Evolutionary conservation across 2,888 invertebrate genomes (phyloP).

Genomic region (Agrochola macilenta): DNA sequence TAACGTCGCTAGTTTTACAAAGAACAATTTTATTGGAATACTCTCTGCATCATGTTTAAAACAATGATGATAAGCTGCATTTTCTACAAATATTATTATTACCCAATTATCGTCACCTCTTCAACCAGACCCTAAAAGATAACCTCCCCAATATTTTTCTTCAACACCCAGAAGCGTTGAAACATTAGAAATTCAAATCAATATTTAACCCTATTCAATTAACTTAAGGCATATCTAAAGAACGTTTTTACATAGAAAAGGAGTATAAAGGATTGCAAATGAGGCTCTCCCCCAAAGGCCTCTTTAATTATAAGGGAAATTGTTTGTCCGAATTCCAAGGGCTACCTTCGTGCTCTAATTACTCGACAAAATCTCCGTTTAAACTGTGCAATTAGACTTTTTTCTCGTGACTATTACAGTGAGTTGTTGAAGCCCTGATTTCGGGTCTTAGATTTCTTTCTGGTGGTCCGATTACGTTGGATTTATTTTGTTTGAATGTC

Average conservation of each 20-base stretch:
- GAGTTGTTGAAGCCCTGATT: slow-evolving; percentile 62
- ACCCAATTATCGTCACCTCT: slow-evolving; percentile 16
- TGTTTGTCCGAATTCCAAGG: slow-evolving; percentile 84
- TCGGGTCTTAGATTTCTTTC: slow-evolving; percentile 54
- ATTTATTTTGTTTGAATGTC: slow-evolving; percentile 19
- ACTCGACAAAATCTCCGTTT: slow-evolving; percentile 77
- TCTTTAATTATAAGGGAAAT: slow-evolving; percentile 87
- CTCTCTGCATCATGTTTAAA: no score
- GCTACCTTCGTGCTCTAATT: slow-evolving; percentile 79
- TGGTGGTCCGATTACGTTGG: slow-evolving; percentile 32
- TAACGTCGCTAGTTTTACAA: no score
- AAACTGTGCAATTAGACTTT: slow-evolving; percentile 76
- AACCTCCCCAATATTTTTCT: slow-evolving; percentile 45
- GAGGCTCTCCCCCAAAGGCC: slow-evolving; percentile 76
- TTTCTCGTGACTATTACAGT: slow-evolving; percentile 54
- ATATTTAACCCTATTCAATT: slow-evolving; percentile 71
- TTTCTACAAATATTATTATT: slow-evolving; percentile 7
- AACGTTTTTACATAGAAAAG: slow-evolving; percentile 79
- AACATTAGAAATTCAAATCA: slow-evolving; percentile 64
- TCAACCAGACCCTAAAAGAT: background rate
- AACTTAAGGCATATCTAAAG: slow-evolving; percentile 70
- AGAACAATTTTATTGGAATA: no score
- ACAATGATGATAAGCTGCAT: background rate
- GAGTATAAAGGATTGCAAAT: slow-evolving; percentile 88
- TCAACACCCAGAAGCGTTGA: slow-evolving; percentile 43